A percentile compares a stretch with the other conserved stretches of the same genome.
phyloP scores from a whole-genome alignment of 30 jellyfish, hydroid and myxozoan species.

The Aurelia aurita complex sp. Pacific region DNA sequence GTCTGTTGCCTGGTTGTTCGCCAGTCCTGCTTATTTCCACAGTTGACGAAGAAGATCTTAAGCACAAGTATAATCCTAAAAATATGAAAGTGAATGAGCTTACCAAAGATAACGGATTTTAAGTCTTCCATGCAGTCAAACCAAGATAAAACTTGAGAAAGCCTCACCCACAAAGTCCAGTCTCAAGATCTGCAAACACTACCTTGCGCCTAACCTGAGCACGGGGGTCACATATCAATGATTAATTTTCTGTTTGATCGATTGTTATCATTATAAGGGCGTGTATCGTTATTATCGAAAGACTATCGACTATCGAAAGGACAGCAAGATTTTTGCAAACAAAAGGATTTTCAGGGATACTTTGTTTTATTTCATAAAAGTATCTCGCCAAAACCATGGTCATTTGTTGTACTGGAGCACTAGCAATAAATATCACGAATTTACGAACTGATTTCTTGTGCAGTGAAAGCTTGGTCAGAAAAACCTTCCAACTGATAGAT shows the following conservation, averaged over 20 bases:
- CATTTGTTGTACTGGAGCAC: no score
- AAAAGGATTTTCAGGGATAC: no score
- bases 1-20: not conserved
- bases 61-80: not conserved
- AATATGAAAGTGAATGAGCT: not conserved
- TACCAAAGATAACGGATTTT: slow-evolving; percentile 9
- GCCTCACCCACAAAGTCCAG: slow-evolving; percentile 65
- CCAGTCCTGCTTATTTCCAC: not conserved
- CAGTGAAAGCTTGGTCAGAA: no score
- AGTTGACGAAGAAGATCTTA: not conserved
- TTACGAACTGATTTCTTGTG: no score
- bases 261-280: not conserved
- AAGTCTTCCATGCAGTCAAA: slow-evolving; percentile 21
- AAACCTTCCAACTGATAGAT: no score
- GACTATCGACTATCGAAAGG: no score
- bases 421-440: no score
- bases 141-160: slow-evolving; percentile 23
- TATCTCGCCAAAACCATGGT: no score
- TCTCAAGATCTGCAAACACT: slow-evolving; percentile 46
- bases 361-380: no score
- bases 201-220: not conserved
- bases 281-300: not conserved
- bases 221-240: slow-evolving; percentile 18
- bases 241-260: not conserved
- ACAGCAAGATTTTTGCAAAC: no score